phyloP scores from a whole-genome alignment of 2,888 invertebrate species.

The Troides helena region DNA sequence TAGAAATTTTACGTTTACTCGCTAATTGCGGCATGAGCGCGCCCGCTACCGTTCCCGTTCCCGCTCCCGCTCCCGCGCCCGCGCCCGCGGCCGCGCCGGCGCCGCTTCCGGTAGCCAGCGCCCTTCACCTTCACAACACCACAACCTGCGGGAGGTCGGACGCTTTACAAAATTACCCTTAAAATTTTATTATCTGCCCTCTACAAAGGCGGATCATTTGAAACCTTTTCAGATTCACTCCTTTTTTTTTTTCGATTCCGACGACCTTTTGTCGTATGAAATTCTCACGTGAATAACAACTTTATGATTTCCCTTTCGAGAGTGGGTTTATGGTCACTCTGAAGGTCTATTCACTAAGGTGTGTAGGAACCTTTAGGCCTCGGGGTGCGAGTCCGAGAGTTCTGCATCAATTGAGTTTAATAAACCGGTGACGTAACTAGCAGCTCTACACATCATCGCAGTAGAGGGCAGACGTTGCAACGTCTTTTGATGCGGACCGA shows the following conservation, averaged over 20 bases:
- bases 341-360: constrained; percentile 1
- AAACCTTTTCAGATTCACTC: background rate
- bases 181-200: constrained; percentile 6
- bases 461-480: too few relatives aligned
- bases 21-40: constrained; percentile 71
- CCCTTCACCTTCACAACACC: constrained; percentile 37
- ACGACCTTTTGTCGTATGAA: constrained; percentile 16
- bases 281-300: constrained; percentile 29
- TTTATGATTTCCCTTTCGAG: constrained; percentile 27
- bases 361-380: too few relatives aligned
- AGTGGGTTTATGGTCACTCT: constrained; percentile 18
- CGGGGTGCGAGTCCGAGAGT: too few relatives aligned
- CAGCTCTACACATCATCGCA: too few relatives aligned
- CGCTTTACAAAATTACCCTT: constrained; percentile 26
- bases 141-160: constrained; percentile 50
- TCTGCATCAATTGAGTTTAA: too few relatives aligned
- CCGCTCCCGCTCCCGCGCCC: too few relatives aligned
- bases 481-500: too few relatives aligned
- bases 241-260: constrained; percentile 15
- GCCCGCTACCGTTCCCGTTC: constrained; percentile 54
- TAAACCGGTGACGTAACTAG: too few relatives aligned
- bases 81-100: constrained; percentile 42
- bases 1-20: constrained; percentile 63
- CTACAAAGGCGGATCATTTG: background rate
- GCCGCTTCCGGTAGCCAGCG: constrained; percentile 52